Base-by-base conservation (phyloP, 2,113 vertebrate species). In the Aix galericulata region DNA sequence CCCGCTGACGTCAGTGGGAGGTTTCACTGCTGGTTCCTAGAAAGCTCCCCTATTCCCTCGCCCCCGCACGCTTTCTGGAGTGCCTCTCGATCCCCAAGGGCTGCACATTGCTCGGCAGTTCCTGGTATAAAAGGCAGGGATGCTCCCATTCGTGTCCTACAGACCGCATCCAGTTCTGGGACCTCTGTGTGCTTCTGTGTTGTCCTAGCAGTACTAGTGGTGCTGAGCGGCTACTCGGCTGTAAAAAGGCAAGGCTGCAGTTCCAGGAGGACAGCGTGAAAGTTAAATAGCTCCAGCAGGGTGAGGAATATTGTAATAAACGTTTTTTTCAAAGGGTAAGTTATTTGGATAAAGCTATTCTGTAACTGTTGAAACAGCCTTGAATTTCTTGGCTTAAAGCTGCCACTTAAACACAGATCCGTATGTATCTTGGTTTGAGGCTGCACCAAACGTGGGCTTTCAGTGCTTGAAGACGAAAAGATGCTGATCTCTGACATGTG, bases 11-110 rank as follows among this genome's bases (percentile, higher is more conserved):
- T 18, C 67, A 4, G 20, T 13, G 56, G 4, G 59, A 74, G 67
- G 6, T 64, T 85, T 14, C 60, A 9, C 9, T 18, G 0, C 1
- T 21, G 11, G 0, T 18, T 66, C 36, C n/a, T 26, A 1, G 27
- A 40, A 18, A 62, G 27, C 21, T 52, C 12, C 17, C 4, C 0
- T 75, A 34, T 22, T 32, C 68, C 21, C 36, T 72, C 9, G 0
- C 22, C 63, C 48, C 42, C 36, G 5, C 42, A 1, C 32, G 0
- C 36, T 50, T 52, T 13, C 7, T 6, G n/a, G 48, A 36, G 83
- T 6, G 22, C 15, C 26, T 46, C 14, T 22, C 48, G 13, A 11
- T 83, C 82, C 87, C 59, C 2, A 73, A 56, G 80, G 71, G 20
- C 14, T 18, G 25, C 36, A 6, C 72, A 17, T 34, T 85, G 2